Evolutionary conservation across 1,140 invertebrate species (phyloP), one percentile per base, ranked within the genome.

Genomic region (Paralvinella palmiformis): DNA sequence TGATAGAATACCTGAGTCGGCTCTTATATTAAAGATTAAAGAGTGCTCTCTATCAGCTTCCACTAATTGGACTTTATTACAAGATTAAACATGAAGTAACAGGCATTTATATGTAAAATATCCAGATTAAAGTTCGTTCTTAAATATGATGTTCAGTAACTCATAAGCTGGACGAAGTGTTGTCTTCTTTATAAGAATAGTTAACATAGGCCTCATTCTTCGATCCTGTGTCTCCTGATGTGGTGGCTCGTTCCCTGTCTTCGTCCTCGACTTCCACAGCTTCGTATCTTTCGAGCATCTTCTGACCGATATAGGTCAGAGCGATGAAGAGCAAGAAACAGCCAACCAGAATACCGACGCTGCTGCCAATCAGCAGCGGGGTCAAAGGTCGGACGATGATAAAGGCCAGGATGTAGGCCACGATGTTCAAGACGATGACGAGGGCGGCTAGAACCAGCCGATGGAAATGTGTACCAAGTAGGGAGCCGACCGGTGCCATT

Each of bases 381-480:
- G 50, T 56, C 50, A 41, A 52, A 20, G 62, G 62, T 27, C 32
- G 29, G 57, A 72, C 65, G 33, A 63, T 72, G 13, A 57, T 66
- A 6, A 75, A 65, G 55, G 75, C 76, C 20, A 70, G 68, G 27
- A 77, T 52, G 15, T 75, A 63, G 17, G 75, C 72, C 13, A 72
- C 69, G 10, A 60, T 63, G 57, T 77, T 72, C 13, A 76, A 59
- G 45, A 75, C 66, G 61, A 74, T 74, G 48, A 77, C 64, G 27
- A 75, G 64, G 15, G 55, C 55, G 36, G 75, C 75, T 6, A 77
- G 67, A 20, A 76, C 73, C 50, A 72, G 69, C 36, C 75, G 66
- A 64, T 77, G 75, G 61, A 77, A 76, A 66, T 77, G 75, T 10
- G 71, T 76, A 15, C 72, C 73, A 27, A 77, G 61, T 56, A 75